These are phyloP conservation scores for Formica aserva DNA, from an alignment of 2,888 invertebrate species.

Conservation along the genomic window DNA sequence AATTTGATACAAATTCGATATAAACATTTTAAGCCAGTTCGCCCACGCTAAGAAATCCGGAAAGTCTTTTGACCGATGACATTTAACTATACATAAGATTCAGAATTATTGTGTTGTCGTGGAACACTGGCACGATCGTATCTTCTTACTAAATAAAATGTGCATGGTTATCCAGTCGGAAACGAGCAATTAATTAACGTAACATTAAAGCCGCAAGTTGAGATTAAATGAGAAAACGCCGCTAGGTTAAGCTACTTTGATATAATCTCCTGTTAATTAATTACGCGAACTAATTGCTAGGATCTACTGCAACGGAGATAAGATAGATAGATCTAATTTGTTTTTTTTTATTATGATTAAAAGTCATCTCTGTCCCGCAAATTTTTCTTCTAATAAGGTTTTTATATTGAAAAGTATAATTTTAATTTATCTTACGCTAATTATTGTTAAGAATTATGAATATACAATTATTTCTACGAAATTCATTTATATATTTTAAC, in stretches of 20 bases:
- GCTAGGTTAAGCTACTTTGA: constrained; percentile 5
- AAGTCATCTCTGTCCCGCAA: constrained; percentile 12
- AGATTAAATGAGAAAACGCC: constrained; percentile 18
- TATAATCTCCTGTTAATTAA: constrained; percentile 35
- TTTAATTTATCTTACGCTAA: background rate
- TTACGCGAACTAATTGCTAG: constrained; percentile 35
- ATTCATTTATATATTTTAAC: background rate
- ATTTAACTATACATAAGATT: background rate
- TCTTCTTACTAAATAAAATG: background rate
- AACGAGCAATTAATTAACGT: constrained; percentile 29
- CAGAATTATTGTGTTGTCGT: background rate
- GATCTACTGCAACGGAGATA: constrained; percentile 17
- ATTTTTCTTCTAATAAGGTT: background rate
- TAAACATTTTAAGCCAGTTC: background rate
- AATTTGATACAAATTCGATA: background rate
- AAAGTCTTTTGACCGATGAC: background rate
- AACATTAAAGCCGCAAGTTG: constrained; percentile 8
- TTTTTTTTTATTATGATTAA: constrained; percentile 13
- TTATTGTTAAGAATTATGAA: background rate
- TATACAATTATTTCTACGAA: background rate
- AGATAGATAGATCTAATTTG: constrained; percentile 7
- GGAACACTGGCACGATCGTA: constrained; percentile 1
- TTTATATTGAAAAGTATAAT: background rate
- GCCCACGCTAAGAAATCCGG: background rate
- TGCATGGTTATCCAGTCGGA: background rate